These are phyloP conservation scores for Darevskia mixta DNA, from an alignment of 2,797 vertebrate species.

Conservation along the genomic window DNA sequence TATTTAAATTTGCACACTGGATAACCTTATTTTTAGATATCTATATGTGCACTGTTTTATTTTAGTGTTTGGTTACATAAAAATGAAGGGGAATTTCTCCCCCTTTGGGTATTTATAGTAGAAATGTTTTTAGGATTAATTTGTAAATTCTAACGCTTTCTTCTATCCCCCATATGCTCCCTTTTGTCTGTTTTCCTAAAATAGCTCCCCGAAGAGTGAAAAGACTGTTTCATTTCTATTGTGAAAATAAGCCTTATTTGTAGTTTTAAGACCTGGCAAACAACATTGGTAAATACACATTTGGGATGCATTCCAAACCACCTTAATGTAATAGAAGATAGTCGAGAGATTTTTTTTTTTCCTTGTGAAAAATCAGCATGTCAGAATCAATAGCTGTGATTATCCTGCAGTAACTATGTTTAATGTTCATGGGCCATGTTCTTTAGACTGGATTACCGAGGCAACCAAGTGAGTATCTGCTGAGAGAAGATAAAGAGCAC, in stretches of 20 bases:
- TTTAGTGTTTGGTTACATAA: neutral
- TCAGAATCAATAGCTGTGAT: constrained; percentile 59
- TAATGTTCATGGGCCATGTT: constrained; percentile 44
- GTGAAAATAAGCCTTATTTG: constrained; percentile 24
- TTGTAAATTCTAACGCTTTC: neutral
- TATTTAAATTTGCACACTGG: constrained; percentile 15
- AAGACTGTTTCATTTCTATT: neutral
- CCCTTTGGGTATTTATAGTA: neutral
- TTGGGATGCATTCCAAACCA: constrained; percentile 9
- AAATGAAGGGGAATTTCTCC: neutral
- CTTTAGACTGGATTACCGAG: constrained; percentile 54
- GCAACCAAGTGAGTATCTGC: constrained; percentile 60
- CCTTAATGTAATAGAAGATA: constrained; percentile 9
- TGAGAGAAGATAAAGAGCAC: constrained; percentile 65
- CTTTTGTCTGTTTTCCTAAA: neutral
- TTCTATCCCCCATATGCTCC: neutral
- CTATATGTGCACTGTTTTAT: neutral
- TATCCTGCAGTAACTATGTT: constrained; percentile 39
- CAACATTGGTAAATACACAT: neutral
- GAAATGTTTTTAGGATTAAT: constrained; percentile 6
- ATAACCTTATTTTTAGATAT: neutral
- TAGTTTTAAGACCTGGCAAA: constrained; percentile 10
- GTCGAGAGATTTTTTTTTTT: constrained; percentile 19
- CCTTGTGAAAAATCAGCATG: constrained; percentile 44
- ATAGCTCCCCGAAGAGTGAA: neutral